Conservation (phyloP, 2,888 invertebrate genomes). For the Fissipunctia ypsillon region DNA sequence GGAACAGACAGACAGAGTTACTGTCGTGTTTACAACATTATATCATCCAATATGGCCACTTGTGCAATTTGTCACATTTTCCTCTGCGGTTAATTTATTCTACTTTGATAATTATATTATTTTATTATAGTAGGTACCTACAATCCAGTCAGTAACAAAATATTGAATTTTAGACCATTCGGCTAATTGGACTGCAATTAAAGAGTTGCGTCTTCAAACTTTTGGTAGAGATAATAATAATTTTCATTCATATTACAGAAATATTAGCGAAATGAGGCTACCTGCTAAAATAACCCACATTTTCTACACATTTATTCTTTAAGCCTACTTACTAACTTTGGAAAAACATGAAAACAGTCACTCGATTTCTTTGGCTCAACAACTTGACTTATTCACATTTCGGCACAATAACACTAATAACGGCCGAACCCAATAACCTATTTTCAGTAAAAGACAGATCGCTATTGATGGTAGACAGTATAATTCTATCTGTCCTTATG, state of each 20-base stretch:
- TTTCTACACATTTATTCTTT: neutral
- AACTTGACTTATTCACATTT: neutral
- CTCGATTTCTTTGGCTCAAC: neutral
- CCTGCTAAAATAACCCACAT: neutral
- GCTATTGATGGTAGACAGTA: too few species aligned
- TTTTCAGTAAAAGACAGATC: too few species aligned
- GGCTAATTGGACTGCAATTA: neutral
- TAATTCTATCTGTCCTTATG: too few species aligned
- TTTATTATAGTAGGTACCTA: too few species aligned
- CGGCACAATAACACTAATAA: too few species aligned
- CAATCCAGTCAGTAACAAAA: neutral
- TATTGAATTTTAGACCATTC: neutral
- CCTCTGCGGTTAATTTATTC: neutral
- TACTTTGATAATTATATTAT: neutral
- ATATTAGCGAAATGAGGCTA: neutral
- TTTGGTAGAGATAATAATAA: neutral
- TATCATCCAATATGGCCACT: conserved; percentile 14
- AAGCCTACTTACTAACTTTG: neutral
- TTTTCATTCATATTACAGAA: neutral
- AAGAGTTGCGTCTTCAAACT: neutral
- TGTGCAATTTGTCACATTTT: conserved; percentile 7
- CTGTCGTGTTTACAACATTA: neutral
- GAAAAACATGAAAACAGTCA: neutral
- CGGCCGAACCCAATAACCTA: too few species aligned
- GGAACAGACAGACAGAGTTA: neutral